Percentiles rank a stretch among this genome's conserved stretches.
phyloP scores from a whole-genome alignment of 2,113 vertebrate genomes.

The Daphoenositta chrysoptera region DNA sequence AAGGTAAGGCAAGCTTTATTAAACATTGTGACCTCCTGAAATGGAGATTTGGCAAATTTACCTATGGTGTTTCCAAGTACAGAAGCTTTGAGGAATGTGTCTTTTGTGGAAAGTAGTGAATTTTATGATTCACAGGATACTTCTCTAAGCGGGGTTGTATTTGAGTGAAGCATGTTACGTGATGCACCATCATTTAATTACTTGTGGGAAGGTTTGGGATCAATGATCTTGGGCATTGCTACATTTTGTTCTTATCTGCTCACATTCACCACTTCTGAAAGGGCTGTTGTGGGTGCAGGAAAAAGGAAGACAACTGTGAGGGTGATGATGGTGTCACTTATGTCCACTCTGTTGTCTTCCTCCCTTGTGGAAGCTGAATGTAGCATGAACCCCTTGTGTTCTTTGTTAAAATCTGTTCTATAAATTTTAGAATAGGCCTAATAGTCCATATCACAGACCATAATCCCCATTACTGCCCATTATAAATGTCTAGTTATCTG shows the following conservation, averaged over 20 bases:
- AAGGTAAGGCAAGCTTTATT: background rate
- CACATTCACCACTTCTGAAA: background rate
- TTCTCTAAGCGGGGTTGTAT: background rate
- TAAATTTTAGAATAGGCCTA: background rate
- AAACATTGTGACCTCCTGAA: background rate
- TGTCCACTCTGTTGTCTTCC: background rate
- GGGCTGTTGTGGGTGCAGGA: background rate
- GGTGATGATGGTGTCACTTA: background rate
- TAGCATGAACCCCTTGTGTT: background rate
- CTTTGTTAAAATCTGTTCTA: background rate
- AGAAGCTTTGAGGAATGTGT: background rate
- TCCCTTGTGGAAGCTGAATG: background rate
- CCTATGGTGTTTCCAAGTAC: background rate
- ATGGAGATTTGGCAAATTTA: background rate
- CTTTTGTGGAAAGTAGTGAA: background rate
- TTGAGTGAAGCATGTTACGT: background rate
- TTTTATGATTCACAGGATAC: background rate
- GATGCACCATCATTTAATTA: background rate
- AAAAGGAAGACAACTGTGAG: background rate
- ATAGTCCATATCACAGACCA: background rate
- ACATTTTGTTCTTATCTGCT: background rate
- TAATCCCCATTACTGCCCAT: background rate
- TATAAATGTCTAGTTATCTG: conserved; percentile 2
- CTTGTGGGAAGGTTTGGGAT: background rate
- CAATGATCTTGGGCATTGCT: background rate